Conservation (phyloP, 2,888 invertebrate genomes). For the Ectropis crepuscularia region DNA sequence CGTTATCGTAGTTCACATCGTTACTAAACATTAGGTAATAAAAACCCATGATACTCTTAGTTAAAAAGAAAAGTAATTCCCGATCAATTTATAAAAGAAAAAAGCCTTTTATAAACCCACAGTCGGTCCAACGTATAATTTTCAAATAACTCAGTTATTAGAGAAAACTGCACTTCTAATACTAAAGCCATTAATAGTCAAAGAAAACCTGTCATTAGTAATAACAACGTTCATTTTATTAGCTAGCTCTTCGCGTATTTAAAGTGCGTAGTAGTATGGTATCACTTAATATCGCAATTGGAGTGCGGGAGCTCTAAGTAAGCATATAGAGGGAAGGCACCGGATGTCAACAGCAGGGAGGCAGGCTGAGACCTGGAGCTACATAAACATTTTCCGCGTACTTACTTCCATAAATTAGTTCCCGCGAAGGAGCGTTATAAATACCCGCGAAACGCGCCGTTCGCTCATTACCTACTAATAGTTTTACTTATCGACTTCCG, state of each 20-base stretch:
- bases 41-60: too few relatives aligned
- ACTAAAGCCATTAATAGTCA: constrained; percentile 35
- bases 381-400: constrained; percentile 84
- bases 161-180: constrained; percentile 35
- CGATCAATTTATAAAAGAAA: too few relatives aligned
- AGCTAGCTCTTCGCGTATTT: constrained; percentile 21
- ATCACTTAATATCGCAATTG: constrained; percentile 50
- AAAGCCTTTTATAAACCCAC: constrained; percentile 2
- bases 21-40: too few relatives aligned
- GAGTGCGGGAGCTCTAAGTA: constrained; percentile 44
- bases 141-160: constrained; percentile 41
- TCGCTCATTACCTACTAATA: constrained; percentile 80
- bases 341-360: constrained; percentile 77
- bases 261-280: constrained; percentile 37
- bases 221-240: constrained; percentile 37
- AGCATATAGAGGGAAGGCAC: constrained; percentile 59
- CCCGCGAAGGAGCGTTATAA: constrained; percentile 80
- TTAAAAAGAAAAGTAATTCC: too few relatives aligned
- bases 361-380: constrained; percentile 59
- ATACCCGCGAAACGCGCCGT: constrained; percentile 76
- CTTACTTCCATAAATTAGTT: constrained; percentile 84
- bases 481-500: constrained; percentile 79
- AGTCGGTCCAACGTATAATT: constrained; percentile 30
- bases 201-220: constrained; percentile 37
- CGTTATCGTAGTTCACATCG: too few relatives aligned